These are phyloP conservation scores for Uloborus diversus DNA, from an alignment of 1,140 invertebrate genomes.

Conservation along the genomic window DNA sequence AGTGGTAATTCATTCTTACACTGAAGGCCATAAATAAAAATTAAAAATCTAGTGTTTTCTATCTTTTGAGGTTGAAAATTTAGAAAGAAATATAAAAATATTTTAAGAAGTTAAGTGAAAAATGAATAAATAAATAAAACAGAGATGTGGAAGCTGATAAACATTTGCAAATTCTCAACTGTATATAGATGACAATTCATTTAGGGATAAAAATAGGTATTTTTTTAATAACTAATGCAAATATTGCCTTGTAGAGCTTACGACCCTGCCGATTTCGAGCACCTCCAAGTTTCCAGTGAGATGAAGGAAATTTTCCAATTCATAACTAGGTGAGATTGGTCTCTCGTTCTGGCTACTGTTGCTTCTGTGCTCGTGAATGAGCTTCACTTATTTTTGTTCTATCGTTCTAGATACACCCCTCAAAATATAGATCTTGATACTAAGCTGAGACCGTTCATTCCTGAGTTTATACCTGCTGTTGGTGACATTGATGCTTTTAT, in stretches of 20 bases:
- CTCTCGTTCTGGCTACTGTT: too few relatives aligned
- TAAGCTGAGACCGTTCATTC: constrained; percentile 92
- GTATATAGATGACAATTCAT: not conserved
- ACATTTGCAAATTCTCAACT: too few relatives aligned
- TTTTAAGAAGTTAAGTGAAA: too few relatives aligned
- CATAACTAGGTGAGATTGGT: constrained; percentile 82
- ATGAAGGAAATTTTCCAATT: constrained; percentile 93
- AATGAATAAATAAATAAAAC: too few relatives aligned
- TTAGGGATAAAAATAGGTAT: not conserved
- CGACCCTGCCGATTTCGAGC: constrained; percentile 84
- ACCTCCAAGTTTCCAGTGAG: constrained; percentile 82
- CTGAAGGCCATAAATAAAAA: too few relatives aligned
- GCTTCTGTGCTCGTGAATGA: too few relatives aligned
- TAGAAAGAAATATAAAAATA: too few relatives aligned
- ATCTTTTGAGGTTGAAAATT: too few relatives aligned
- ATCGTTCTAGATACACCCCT: constrained; percentile 86
- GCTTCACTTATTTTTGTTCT: too few relatives aligned
- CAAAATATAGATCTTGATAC: constrained; percentile 90
- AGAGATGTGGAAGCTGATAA: too few relatives aligned
- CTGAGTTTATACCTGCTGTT: constrained; percentile 96
- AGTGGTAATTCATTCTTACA: too few relatives aligned
- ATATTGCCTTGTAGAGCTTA: constrained; percentile 72
- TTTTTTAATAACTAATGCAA: not conserved
- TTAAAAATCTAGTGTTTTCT: too few relatives aligned
- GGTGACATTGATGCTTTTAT: constrained; percentile 98